Evolutionary conservation across 2,113 vertebrate species (phyloP), one percentile per base, ranked within the genome.

Genomic region (Glaucidium brasilianum): DNA sequence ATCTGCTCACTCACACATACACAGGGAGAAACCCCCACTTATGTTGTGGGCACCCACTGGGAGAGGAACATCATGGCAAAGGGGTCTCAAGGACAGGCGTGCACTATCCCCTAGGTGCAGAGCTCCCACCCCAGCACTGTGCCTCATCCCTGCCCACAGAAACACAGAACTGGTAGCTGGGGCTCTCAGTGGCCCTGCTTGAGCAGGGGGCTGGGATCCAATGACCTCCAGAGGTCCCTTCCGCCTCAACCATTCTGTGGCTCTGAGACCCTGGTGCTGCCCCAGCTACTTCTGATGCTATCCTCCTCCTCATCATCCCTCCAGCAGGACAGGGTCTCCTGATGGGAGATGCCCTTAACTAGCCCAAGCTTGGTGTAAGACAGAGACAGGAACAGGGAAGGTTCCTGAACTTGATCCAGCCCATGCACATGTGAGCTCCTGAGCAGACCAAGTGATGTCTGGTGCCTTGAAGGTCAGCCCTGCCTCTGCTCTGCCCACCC

Each of bases 31-130:
- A 21, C 19, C 21, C 15, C 15, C 39, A 7, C 56, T 53, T 22
- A 30, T 0, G 0, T 34, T 2, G 1, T 26, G 52, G 78, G 60
- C 47, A 81, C 69, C 37, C 60, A 50, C 37, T 0, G 0, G 43
- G 52, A 63, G 25, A 91, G 86, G 10, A 78, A 9, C 78, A 59
- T 55, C 9, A 11, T 10, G 45, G 78, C 45, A 75, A 72, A 92
- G 17, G 10, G 10, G 15, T 49, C 56, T 41, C 7, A 4, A 71
- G 41, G 60, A 77, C 41, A 39, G 23, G 23, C 1, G 4, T 9
- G 55, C n/a, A 12, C 55, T 1, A 0, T 50, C 15, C 45, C 45
- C 32, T 21, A 18, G 16, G 15, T 12, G 8, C 2, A 49, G 17
- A 43, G 49, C 60, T 92, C 66, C 60, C 67, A 86, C 14, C 23